Conservation (phyloP, 1,140 invertebrate genomes). For the Cherax destructor region DNA sequence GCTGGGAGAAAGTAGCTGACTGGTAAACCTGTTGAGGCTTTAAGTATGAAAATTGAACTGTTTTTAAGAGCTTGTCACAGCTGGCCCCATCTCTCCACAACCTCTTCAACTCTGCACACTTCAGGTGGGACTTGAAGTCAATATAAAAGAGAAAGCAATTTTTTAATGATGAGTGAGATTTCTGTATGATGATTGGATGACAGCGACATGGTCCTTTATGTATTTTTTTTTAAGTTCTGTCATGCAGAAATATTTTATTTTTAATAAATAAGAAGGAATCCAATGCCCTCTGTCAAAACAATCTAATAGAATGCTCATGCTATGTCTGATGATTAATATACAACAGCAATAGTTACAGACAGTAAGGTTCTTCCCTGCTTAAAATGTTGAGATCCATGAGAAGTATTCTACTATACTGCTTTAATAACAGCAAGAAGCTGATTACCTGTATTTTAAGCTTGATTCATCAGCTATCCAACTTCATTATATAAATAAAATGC, state of each 20-base stretch:
- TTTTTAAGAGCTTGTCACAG: conserved; percentile 5
- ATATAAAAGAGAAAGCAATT: conserved; percentile 26
- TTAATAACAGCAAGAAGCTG: conserved; percentile 9
- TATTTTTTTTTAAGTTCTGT: background rate
- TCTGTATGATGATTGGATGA: conserved; percentile 15
- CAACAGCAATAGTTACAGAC: conserved; percentile 63
- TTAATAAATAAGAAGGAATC: conserved; percentile 8
- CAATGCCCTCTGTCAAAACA: conserved; percentile 26
- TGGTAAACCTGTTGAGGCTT: conserved; percentile 14
- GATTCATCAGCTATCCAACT: conserved; percentile 42
- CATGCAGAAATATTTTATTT: background rate
- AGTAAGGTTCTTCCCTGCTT: conserved; percentile 60
- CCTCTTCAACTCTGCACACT: conserved; percentile 37
- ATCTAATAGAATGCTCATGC: conserved; percentile 20
- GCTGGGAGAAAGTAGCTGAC: conserved; percentile 1
- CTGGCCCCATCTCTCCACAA: conserved; percentile 3
- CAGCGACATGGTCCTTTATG: conserved; percentile 21
- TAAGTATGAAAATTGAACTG: background rate
- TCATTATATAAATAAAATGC: conserved; percentile 38
- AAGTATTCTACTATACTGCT: conserved; percentile 37
- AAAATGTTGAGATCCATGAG: conserved; percentile 60
- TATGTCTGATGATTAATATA: conserved; percentile 12
- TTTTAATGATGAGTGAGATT: conserved; percentile 23
- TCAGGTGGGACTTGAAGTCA: conserved; percentile 34
- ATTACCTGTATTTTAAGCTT: conserved; percentile 23